These are phyloP conservation scores for Hippopotamyrus pictus DNA, from an alignment of 2,797 vertebrate species.

Conservation along the genomic window DNA sequence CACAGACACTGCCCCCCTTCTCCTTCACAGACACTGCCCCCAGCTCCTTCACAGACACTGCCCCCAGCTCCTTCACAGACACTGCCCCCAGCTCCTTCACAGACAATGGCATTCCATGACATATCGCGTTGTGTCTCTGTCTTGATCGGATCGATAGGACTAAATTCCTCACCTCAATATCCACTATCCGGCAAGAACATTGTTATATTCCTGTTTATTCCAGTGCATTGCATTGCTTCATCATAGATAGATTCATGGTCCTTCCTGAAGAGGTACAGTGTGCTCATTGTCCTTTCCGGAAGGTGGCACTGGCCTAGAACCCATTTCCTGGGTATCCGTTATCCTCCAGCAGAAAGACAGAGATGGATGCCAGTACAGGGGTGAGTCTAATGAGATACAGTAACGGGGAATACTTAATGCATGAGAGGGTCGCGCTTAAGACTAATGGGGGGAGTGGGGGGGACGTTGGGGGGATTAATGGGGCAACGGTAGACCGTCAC, in stretches of 20 bases:
- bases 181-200: background rate
- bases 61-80: background rate
- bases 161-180: background rate
- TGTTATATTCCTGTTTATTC: background rate
- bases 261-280: background rate
- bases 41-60: background rate
- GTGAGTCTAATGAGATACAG: constrained; percentile 43
- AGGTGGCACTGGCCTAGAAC: background rate
- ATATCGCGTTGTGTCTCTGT: background rate
- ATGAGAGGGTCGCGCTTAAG: constrained; percentile 43
- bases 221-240: background rate
- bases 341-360: constrained; percentile 3
- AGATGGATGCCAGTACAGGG: constrained; percentile 15
- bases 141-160: background rate
- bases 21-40: background rate
- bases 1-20: no score
- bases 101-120: background rate
- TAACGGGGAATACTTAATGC: constrained; percentile 48
- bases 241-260: background rate
- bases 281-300: background rate
- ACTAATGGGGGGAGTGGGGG: constrained; percentile 32
- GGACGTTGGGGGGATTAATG: background rate
- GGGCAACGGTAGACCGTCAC: constrained; percentile 28
- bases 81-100: background rate
- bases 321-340: background rate